These are phyloP conservation scores for Agapornis roseicollis DNA, from an alignment of 2,113 vertebrate species.

Conservation along the genomic window DNA sequence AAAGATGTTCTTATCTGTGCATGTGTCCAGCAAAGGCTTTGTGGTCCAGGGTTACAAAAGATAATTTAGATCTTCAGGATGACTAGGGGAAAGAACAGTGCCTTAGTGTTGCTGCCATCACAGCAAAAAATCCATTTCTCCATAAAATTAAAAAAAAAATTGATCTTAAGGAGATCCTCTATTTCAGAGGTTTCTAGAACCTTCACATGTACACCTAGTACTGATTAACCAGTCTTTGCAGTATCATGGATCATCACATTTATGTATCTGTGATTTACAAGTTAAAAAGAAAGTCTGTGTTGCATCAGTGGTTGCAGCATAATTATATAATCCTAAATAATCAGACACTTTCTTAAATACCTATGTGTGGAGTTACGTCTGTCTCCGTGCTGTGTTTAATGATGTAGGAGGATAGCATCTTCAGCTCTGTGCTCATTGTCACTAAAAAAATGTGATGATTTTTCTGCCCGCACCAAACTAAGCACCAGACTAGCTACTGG, in stretches of 20 bases:
- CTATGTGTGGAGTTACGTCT: neutral
- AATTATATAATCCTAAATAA: neutral
- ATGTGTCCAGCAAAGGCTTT: neutral
- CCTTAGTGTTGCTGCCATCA: neutral
- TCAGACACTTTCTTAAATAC: neutral
- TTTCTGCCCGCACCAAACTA: neutral
- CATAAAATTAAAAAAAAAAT: neutral
- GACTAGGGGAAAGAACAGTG: neutral
- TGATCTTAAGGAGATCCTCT: neutral
- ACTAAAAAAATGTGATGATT: neutral
- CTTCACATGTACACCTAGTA: neutral
- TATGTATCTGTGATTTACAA: neutral
- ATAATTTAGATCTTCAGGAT: neutral
- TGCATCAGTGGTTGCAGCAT: neutral
- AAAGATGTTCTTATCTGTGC: neutral
- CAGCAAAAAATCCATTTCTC: neutral
- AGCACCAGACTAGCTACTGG: neutral
- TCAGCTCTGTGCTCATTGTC: neutral
- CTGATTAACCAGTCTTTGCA: neutral
- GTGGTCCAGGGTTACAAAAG: neutral
- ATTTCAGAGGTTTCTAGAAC: neutral
- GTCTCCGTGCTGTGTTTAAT: neutral
- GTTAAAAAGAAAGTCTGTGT: neutral
- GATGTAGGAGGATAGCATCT: neutral
- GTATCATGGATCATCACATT: neutral